Evolutionary conservation across 2,113 vertebrate genomes (phyloP).

Genomic region (Passer montanus): DNA sequence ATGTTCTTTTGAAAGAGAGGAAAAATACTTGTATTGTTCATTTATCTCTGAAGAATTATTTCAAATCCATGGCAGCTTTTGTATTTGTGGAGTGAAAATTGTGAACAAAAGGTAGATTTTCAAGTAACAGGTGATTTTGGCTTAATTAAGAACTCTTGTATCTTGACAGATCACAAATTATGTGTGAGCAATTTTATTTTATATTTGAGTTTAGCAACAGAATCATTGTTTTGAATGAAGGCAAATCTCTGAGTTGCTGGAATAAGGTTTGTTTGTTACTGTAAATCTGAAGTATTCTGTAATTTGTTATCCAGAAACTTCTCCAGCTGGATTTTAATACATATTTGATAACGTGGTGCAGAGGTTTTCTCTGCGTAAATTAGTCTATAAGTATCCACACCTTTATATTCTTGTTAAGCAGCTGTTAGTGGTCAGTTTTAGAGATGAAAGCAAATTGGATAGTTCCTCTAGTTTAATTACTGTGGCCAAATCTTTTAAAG

Average conservation of each 20-base stretch:
- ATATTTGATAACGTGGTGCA: accelerated
- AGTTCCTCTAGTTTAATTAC: neutral
- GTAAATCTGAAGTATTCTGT: neutral
- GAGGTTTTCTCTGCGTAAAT: neutral
- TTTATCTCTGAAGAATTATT: neutral
- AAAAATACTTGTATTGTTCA: neutral
- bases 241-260: neutral
- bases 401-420: neutral
- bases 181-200: neutral
- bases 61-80: neutral
- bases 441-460: neutral
- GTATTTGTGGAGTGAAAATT: neutral
- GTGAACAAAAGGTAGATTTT: neutral
- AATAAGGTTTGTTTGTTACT: neutral
- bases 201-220: neutral
- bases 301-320: neutral
- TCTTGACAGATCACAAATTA: neutral
- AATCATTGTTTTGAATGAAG: neutral
- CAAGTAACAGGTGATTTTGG: neutral
- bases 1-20: neutral
- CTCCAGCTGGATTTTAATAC: neutral
- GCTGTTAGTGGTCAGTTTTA: neutral
- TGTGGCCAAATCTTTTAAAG: neutral
- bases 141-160: neutral
- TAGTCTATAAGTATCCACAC: neutral